Evolutionary conservation across 2,113 vertebrate genomes (phyloP).

Genomic region (Rostratula benghalensis): DNA sequence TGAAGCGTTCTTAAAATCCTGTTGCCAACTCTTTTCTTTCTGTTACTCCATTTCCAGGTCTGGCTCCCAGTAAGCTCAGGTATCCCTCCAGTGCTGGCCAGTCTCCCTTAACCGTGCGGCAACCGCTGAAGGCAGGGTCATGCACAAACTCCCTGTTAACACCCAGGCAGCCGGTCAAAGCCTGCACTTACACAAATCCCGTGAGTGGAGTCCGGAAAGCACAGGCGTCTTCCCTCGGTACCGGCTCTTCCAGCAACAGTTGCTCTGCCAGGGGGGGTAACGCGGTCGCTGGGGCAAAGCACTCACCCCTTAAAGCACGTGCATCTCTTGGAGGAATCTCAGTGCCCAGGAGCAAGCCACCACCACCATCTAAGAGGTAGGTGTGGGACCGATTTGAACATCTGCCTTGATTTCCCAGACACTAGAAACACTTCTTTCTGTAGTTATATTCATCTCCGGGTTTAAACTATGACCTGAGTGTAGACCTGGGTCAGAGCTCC

Average conservation of each 20-base stretch:
- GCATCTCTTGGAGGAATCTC: conserved; percentile 7
- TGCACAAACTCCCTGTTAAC: conserved; percentile 74
- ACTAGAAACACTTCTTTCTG: neutral
- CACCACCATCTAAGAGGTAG: conserved; percentile 81
- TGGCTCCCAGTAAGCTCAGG: conserved; percentile 78
- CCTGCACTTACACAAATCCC: conserved; percentile 62
- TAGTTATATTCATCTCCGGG: rapidly evolving
- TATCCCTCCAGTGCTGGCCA: conserved; percentile 72
- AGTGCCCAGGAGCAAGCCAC: conserved; percentile 76
- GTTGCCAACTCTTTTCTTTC: neutral
- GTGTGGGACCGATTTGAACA: rapidly evolving
- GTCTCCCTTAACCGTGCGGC: conserved; percentile 75
- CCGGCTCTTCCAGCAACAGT: conserved; percentile 60
- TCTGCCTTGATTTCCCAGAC: neutral
- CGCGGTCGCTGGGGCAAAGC: conserved; percentile 58
- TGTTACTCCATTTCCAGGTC: conserved; percentile 58
- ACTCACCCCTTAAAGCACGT: conserved; percentile 59
- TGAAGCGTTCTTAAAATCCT: neutral
- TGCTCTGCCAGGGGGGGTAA: conserved; percentile 55
- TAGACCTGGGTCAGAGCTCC: neutral
- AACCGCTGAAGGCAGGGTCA: conserved; percentile 79
- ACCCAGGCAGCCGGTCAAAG: conserved; percentile 74
- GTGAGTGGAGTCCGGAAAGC: conserved; percentile 66
- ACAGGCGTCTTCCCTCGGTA: conserved; percentile 48
- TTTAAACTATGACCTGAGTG: rapidly evolving